These are phyloP conservation scores for Poicephalus meyeri DNA, from an alignment of 2,113 vertebrate species.

Conservation along the genomic window DNA sequence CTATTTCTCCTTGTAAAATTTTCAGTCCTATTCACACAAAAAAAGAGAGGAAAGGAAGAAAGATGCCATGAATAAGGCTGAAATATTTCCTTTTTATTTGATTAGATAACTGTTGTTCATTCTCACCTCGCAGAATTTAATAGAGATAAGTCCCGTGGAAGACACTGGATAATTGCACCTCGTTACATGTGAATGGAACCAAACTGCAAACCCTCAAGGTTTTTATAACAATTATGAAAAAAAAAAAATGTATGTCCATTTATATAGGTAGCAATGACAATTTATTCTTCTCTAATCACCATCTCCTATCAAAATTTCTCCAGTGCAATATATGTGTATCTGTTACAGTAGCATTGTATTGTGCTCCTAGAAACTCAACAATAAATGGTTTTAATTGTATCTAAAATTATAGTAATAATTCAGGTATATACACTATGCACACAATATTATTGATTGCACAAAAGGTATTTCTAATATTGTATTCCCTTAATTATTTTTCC, in stretches of 20 bases:
- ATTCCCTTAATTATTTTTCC: background rate
- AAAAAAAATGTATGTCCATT: background rate
- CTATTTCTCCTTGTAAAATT: background rate
- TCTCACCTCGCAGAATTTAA: background rate
- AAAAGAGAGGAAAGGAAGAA: background rate
- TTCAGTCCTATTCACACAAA: background rate
- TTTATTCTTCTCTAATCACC: background rate
- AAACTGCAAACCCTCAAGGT: background rate
- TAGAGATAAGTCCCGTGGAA: background rate
- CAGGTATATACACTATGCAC: background rate
- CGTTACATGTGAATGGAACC: background rate
- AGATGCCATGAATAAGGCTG: background rate
- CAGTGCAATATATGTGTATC: background rate
- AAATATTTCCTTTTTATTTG: background rate
- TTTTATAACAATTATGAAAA: background rate
- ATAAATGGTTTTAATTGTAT: slow-evolving; percentile 32
- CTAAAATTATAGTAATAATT: background rate
- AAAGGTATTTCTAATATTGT: background rate
- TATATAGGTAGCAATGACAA: background rate
- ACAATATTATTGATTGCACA: background rate
- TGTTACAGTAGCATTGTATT: background rate
- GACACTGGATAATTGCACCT: background rate
- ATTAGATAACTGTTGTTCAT: background rate
- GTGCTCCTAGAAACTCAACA: background rate
- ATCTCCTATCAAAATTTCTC: background rate